Conservation (phyloP, 2,797 vertebrate species). For the Telmatherina bonti region DNA sequence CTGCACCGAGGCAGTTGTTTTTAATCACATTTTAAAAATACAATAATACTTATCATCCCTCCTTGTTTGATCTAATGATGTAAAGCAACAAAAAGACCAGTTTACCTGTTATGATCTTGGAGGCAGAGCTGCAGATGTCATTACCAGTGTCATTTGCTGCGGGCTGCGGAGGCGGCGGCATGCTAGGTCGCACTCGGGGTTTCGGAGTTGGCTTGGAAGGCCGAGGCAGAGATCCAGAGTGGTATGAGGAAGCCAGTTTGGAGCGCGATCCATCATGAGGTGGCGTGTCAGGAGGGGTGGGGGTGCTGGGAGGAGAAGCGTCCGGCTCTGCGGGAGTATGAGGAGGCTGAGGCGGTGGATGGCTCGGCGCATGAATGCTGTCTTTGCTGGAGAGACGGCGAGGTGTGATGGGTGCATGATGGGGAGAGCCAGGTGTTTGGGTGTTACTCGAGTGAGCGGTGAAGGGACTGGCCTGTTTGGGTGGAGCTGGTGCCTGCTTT, state of each 20-base stretch:
- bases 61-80: neutral
- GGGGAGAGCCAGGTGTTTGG: slow-evolving; percentile 39
- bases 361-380: slow-evolving; percentile 90
- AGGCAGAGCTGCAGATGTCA: slow-evolving; percentile 79
- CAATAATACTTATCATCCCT: neutral
- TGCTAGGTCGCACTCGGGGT: slow-evolving; percentile 87
- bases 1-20: neutral
- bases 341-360: slow-evolving; percentile 92
- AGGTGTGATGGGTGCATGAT: slow-evolving; percentile 76
- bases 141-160: slow-evolving; percentile 74
- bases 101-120: slow-evolving; percentile 93
- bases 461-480: slow-evolving; percentile 79
- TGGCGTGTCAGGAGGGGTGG: slow-evolving; percentile 89
- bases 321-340: slow-evolving; percentile 72
- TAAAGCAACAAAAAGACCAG: neutral
- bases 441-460: slow-evolving; percentile 68
- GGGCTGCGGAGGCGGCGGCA: slow-evolving; percentile 93
- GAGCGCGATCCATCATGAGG: slow-evolving; percentile 68
- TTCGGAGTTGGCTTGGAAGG: slow-evolving; percentile 90
- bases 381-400: slow-evolving; percentile 87
- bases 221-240: slow-evolving; percentile 85
- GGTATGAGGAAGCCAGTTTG: slow-evolving; percentile 50
- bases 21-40: neutral
- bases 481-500: slow-evolving; percentile 89
- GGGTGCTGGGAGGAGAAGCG: slow-evolving; percentile 87